Base-by-base conservation (phyloP, 1,140 invertebrate species). In the Stenopsyche tienmushanensis region DNA sequence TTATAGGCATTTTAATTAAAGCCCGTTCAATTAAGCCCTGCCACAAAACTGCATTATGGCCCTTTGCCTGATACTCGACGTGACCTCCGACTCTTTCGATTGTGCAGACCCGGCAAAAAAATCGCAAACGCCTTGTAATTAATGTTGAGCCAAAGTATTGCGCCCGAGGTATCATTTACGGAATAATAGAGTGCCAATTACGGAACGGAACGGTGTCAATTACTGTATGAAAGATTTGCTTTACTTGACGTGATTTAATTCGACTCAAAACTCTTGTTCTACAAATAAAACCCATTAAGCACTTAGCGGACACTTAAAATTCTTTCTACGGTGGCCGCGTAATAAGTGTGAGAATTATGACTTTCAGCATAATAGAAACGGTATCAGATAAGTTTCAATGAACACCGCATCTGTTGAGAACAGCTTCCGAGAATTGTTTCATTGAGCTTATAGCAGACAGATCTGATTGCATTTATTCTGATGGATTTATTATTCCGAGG, bases 281-380 rank as follows among this genome's bases (percentile, higher is more conserved):
- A 57, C 54, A 57, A 42, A 42, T 39, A 57, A 57, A 57, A 57
- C 1, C 54, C 54, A 57, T 57, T 57, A 57, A 42, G 54, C 34
- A 42, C 39, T 57, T 42, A 42, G 13, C 34, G 24, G 34, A 57
- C 29, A 13, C 29, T 57, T 55, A 23, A 57, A 57, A 57, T 57
- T 57, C 34, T 21, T 23, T 49, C 18, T n/a, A n/a, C 29, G 29
- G 29, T 34, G 29, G 29, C 29, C 29, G 13, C 13, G 13, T 34
- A 13, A 34, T 34, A 34, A 34, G 5, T 13, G 29, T 34, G 29
- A 34, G 29, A 34, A 13, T 34, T n/a, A n/a, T n/a, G n/a, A n/a
- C n/a, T n/a, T n/a, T n/a, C n/a, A n/a, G 29, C 29, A 13, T 34
- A 7, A 13, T 34, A 34, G 29, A 34, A 34, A 34, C 13, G 29